Evolutionary conservation across 2,888 invertebrate genomes (phyloP).

Genomic region (Metopia argyrocephala): DNA sequence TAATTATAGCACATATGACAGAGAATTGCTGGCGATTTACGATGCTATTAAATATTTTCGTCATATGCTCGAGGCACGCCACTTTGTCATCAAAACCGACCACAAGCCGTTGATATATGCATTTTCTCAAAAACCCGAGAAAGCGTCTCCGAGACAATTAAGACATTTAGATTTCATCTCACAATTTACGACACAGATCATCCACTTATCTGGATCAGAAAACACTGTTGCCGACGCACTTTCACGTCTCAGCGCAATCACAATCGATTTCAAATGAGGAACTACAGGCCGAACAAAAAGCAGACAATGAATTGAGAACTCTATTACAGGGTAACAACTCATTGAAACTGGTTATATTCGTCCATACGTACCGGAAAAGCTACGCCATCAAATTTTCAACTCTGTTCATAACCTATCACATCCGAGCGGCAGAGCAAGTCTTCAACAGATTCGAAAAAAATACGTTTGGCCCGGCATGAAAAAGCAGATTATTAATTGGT

Average conservation of each 20-base stretch:
- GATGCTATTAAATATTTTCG: constrained; percentile 37
- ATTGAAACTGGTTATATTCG: constrained; percentile 16
- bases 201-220: constrained; percentile 23
- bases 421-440: constrained; percentile 10
- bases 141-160: constrained; percentile 1
- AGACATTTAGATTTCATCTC: constrained; percentile 37
- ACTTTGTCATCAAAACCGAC: constrained; percentile 24
- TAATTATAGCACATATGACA: constrained; percentile 46
- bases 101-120: constrained; percentile 59
- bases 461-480: constrained; percentile 58
- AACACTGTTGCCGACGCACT: constrained; percentile 40
- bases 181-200: constrained; percentile 29
- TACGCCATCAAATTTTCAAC: constrained; percentile 18
- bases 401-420: constrained; percentile 23
- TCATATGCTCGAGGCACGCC: constrained; percentile 27
- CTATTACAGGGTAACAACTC: neutral
- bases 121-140: constrained; percentile 16
- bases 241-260: constrained; percentile 27
- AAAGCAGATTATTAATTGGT: constrained; percentile 30
- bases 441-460: constrained; percentile 39
- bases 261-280: constrained; percentile 4
- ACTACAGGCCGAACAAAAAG: neutral
- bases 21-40: constrained; percentile 35
- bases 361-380: constrained; percentile 34
- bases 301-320: neutral